phyloP scores from a whole-genome alignment of 2,888 invertebrate genomes.

The Pollenia labialis region DNA sequence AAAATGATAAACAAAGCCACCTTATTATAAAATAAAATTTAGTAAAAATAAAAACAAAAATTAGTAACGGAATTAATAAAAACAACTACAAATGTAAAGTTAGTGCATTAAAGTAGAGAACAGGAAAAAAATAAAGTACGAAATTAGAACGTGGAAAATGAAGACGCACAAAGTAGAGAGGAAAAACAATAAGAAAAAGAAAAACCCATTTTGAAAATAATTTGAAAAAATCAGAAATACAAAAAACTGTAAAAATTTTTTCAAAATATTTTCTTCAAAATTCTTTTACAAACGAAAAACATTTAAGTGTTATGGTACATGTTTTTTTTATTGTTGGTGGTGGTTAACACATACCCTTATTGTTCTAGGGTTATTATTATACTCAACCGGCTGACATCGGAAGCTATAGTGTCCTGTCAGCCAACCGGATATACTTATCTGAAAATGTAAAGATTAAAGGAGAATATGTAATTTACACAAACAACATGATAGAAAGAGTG shows the following conservation, averaged over 20 bases:
- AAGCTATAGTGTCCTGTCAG: slow-evolving; percentile 97
- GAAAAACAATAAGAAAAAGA: not conserved
- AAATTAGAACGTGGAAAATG: not conserved
- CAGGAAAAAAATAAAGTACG: slow-evolving; percentile 17
- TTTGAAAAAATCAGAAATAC: not conserved
- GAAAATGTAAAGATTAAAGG: slow-evolving; percentile 80
- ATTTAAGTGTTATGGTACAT: too few species aligned
- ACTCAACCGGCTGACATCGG: slow-evolving; percentile 98
- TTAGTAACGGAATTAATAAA: not conserved
- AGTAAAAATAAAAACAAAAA: not conserved
- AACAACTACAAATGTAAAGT: not conserved
- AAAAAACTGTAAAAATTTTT: not conserved
- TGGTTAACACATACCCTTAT: slow-evolving; percentile 89
- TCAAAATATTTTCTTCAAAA: slow-evolving; percentile 18
- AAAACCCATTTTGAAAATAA: not conserved
- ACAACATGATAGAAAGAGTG: slow-evolving; percentile 14
- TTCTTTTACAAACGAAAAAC: slow-evolving; percentile 2
- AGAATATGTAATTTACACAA: slow-evolving; percentile 48
- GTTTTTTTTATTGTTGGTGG: not conserved
- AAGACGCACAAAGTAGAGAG: not conserved
- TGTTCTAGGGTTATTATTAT: slow-evolving; percentile 95
- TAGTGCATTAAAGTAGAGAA: slow-evolving; percentile 8
- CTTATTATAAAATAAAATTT: not conserved
- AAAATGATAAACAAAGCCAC: slow-evolving; percentile 13
- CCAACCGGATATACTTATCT: slow-evolving; percentile 97